Evolutionary conservation across 2,888 invertebrate species (phyloP).

Genomic region (Phlogophora meticulosa): DNA sequence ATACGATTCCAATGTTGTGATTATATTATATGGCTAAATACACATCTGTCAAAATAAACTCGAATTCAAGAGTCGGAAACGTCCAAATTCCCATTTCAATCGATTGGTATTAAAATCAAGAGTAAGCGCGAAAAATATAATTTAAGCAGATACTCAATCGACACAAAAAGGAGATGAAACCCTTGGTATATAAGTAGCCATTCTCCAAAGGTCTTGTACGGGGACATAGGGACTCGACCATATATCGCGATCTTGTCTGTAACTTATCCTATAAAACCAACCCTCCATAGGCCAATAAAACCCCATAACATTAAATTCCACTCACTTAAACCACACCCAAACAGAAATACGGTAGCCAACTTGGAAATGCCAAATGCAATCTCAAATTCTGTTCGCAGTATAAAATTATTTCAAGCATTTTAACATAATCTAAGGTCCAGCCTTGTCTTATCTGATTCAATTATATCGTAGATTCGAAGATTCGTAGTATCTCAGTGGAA

Average conservation of each 20-base stretch:
- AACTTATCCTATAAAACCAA: neutral
- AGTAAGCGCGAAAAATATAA: too few species aligned
- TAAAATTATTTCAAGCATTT: slow-evolving; percentile 50
- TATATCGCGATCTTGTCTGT: neutral
- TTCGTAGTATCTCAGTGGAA: slow-evolving; percentile 7
- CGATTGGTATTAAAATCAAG: too few species aligned
- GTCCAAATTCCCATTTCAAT: too few species aligned
- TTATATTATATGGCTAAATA: too few species aligned
- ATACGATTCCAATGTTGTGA: too few species aligned
- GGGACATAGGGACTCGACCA: neutral
- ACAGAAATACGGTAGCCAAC: slow-evolving; percentile 57
- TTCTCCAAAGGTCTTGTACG: neutral
- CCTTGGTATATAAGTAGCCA: too few species aligned
- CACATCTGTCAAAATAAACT: too few species aligned
- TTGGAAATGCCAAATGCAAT: slow-evolving; percentile 61
- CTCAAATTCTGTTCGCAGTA: slow-evolving; percentile 48
- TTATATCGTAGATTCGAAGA: slow-evolving; percentile 42
- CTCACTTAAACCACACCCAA: slow-evolving; percentile 57
- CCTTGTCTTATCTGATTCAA: slow-evolving; percentile 49
- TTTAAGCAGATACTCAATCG: too few species aligned
- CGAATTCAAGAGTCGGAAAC: too few species aligned
- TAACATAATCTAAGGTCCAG: slow-evolving; percentile 7
- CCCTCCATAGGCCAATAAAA: neutral
- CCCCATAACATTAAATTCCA: neutral
- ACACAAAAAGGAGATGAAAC: too few species aligned